Conservation (phyloP, 2,888 invertebrate species). For the Hipparchia sbordonii region DNA sequence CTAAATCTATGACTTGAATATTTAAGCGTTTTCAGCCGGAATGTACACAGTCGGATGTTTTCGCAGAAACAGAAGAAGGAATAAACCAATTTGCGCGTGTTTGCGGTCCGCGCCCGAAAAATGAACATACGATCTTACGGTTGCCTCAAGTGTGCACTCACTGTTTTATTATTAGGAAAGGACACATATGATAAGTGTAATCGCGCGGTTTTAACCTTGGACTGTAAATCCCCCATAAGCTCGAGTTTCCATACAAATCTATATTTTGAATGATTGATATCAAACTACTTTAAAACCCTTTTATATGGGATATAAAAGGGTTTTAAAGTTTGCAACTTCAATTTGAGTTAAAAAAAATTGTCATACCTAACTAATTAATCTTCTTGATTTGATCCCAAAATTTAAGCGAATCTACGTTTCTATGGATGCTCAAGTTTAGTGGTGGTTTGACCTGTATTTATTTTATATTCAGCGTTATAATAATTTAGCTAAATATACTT, state of each 20-base stretch:
- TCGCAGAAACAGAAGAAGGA: slow-evolving; percentile 65
- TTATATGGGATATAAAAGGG: too few species aligned
- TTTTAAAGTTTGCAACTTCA: too few species aligned
- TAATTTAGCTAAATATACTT: too few species aligned
- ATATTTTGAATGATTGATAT: too few species aligned
- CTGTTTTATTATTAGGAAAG: slow-evolving; percentile 29
- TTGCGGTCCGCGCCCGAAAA: slow-evolving; percentile 61
- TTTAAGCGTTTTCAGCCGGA: slow-evolving; percentile 35
- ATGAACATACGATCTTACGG: slow-evolving; percentile 40
- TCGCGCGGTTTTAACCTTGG: slow-evolving; percentile 13
- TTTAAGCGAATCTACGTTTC: too few species aligned
- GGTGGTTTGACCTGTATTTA: too few species aligned
- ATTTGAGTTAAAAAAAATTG: too few species aligned
- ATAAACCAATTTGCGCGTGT: slow-evolving; percentile 61
- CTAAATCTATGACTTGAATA: not conserved
- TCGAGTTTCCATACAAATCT: not conserved
- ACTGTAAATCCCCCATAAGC: not conserved
- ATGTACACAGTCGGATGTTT: slow-evolving; percentile 57
- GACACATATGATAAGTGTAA: slow-evolving; percentile 30
- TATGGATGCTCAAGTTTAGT: too few species aligned
- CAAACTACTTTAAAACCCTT: too few species aligned
- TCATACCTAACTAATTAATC: too few species aligned
- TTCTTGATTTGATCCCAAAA: too few species aligned
- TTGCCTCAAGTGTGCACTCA: slow-evolving; percentile 36
- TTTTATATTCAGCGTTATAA: too few species aligned